phyloP scores from a whole-genome alignment of 2,113 vertebrate species.

The Pseudorhombus dupliciocellatus region DNA sequence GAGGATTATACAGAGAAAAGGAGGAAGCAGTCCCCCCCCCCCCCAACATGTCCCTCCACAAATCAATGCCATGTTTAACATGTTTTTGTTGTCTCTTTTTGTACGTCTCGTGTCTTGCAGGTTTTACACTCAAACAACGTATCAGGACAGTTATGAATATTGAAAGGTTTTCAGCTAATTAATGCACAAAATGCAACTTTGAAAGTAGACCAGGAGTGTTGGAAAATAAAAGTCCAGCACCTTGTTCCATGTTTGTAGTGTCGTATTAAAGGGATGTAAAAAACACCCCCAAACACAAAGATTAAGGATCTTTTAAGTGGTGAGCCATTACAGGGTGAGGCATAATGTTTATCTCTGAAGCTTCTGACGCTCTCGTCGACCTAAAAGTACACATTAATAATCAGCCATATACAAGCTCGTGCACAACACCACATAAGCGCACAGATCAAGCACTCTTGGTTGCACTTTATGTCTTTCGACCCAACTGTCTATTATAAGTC shows the following conservation, averaged over 20 bases:
- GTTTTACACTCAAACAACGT: conserved; percentile 45
- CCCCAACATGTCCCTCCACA: conserved; percentile 49
- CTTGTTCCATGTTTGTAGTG: not conserved
- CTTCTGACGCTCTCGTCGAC: not conserved
- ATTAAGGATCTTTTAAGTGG: too few relatives aligned
- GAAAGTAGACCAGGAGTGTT: conserved; percentile 21
- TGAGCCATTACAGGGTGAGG: not conserved
- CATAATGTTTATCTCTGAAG: not conserved
- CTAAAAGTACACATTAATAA: not conserved
- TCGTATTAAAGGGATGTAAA: conserved; percentile 1
- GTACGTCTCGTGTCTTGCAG: conserved; percentile 25
- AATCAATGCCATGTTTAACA: conserved; percentile 54
- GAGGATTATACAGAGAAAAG: conserved; percentile 58
- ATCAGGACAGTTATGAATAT: conserved; percentile 53
- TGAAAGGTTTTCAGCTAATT: conserved; percentile 36
- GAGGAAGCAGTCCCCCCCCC: conserved; percentile 37
- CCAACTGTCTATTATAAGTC: conserved; percentile 66
- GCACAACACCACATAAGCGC: conserved; percentile 48
- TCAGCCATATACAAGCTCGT: conserved; percentile 3
- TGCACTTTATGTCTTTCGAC: conserved; percentile 7
- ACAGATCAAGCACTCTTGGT: conserved; percentile 12
- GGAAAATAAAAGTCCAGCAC: not conserved
- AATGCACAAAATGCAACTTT: conserved; percentile 24
- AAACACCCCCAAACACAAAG: too few relatives aligned
- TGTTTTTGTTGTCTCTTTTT: conserved; percentile 19